Evolutionary conservation across 2,797 vertebrate genomes (phyloP), one percentile per base, ranked within the genome.

Genomic region (Podarcis lilfordi): DNA sequence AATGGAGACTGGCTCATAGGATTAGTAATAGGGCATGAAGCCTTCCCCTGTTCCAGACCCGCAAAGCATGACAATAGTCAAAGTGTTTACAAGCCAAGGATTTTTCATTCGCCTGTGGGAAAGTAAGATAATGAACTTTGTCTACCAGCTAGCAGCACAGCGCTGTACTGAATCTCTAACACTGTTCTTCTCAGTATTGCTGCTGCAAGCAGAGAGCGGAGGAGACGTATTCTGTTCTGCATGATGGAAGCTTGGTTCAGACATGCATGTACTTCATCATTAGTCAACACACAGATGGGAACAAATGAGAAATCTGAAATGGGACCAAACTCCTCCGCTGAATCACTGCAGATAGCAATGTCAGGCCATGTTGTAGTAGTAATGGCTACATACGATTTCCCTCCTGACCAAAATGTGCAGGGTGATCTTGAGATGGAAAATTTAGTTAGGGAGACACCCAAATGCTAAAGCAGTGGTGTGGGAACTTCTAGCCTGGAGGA

Each of bases 101-200:
- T 81, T 76, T 85, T 84, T 81, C 79, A 85, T 89, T 55, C 40
- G 82, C 71, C 66, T 85, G 78, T 82, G 83, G 76, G 79, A 82
- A 85, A 85, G 80, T 68, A 87, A 64, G 72, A 88, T 82, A 77
- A 85, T 85, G 74, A 81, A 72, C 72, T 79, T 74, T 77, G 55
- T 35, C 66, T 74, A 76, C 27, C 72, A 77, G 35, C 21, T 3
- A 86, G 64, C 6, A 19, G 71, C 40, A 82, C 61, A 86, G 88
- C 77, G 82, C 9, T 19, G 59, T 55, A 82, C 71, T 89, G 88
- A 89, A 86, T 82, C 45, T 61, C 8, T 15, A 50, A 40, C 78
- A 80, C 78, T 89, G 88, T 80, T 85, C 78, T 80, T 68, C 29
- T 40, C 10, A 50, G 43, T 35, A 79, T 21, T 84, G 81, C 43